Percentiles rank a stretch among this genome's conserved stretches.
Conservation (phyloP, 2,797 vertebrate genomes). For the Tangara arthus region DNA sequence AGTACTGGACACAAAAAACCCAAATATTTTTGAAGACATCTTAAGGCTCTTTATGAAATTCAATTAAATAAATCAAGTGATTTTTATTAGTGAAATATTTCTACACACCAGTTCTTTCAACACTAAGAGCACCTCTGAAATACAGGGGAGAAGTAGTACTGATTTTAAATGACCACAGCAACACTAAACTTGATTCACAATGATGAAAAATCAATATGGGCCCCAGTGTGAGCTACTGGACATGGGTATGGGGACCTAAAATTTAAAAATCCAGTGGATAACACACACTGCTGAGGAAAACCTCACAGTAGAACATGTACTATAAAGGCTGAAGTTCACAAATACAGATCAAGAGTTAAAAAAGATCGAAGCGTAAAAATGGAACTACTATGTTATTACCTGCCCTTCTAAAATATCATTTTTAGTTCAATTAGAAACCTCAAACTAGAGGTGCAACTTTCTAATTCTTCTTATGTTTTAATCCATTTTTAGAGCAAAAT, state of each 20-base stretch:
- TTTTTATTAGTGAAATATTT: background rate
- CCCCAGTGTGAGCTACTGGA: background rate
- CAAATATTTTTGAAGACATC: background rate
- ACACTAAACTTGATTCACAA: background rate
- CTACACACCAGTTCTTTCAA: background rate
- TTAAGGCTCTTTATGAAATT: background rate
- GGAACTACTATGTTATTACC: background rate
- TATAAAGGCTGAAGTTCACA: background rate
- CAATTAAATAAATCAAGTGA: background rate
- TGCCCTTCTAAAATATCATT: background rate
- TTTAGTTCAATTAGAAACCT: background rate
- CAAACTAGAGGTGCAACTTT: background rate
- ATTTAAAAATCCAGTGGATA: background rate
- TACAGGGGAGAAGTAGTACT: too few relatives aligned
- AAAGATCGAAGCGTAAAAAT: background rate
- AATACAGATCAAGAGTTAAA: background rate
- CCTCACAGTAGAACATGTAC: background rate
- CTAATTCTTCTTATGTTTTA: background rate
- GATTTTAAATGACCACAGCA: background rate
- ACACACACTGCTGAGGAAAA: background rate
- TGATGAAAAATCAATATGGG: rapidly evolving
- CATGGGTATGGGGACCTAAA: rapidly evolving
- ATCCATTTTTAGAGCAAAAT: background rate
- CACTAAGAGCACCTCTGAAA: background rate
- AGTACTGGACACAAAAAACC: background rate